Base-by-base conservation (phyloP, 1,140 invertebrate genomes). In the Drosophila obscura region DNA sequence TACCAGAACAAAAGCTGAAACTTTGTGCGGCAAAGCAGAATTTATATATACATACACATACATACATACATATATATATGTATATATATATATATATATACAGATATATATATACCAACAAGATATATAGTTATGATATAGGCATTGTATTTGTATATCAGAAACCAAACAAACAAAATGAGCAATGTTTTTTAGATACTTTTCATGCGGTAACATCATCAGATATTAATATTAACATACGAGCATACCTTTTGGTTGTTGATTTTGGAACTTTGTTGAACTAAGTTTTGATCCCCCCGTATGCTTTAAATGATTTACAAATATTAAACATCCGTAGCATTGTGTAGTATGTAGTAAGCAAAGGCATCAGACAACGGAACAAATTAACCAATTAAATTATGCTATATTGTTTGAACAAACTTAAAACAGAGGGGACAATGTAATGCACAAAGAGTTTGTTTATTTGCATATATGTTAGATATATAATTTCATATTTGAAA, bases 111-210 rank as follows among this genome's bases (percentile, higher is more conserved):
- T 31, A 31, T 64, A 69, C 51, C 51, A 35, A 74, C 71, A 74
- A 75, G 68, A 74, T 74, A 74, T 74, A 84, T 83, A 84, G 67
- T 85, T 74, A 77, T 80, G 75, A 71, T 66, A 75, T 77, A 84
- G 68, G 71, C 76, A 85, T 87, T 78, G 74, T 85, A 85, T 81
- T 85, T 85, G 82, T 87, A 85, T 85, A 85, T 85, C 82, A 87
- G 71, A 73, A 73, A 41, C 64, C 48, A 69, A 67, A 35, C 63
- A 44, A 39, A 68, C 22, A 60, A 80, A 58, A 69, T 67, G 80
- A 85, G 82, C 82, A 85, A 85, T 83, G 66, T 76, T 76, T 84
- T 68, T 71, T 68, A 81, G 80, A 49, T 87, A 85, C 68, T 87
- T 68, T 67, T 72, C 64, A 66, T 63, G 76, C 69, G 74, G 50